Conservation (phyloP, 2,888 invertebrate genomes). For the Rhingia campestris region DNA sequence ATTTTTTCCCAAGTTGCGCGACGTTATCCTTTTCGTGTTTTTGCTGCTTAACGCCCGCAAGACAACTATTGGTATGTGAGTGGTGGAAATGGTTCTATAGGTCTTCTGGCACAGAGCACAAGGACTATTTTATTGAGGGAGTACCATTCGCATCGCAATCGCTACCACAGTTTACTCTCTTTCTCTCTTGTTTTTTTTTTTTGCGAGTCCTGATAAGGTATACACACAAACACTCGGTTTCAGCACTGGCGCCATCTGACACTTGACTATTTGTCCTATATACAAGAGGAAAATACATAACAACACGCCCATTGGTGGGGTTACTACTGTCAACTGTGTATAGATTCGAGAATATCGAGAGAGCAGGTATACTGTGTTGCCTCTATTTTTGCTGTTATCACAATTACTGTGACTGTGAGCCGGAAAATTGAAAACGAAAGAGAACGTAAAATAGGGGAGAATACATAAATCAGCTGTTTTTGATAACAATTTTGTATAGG, state of each 20-base stretch:
- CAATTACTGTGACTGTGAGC: neutral
- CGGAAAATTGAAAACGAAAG: neutral
- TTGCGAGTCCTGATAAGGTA: slow-evolving; percentile 16
- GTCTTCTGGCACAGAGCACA: slow-evolving; percentile 35
- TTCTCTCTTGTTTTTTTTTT: slow-evolving; percentile 16
- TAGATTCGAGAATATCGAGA: neutral
- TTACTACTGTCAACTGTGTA: neutral
- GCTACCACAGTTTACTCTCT: neutral
- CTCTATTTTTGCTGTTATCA: slow-evolving; percentile 43
- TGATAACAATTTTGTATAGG: slow-evolving; percentile 48
- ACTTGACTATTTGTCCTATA: slow-evolving; percentile 17
- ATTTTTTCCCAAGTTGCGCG: slow-evolving; percentile 63
- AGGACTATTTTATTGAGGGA: slow-evolving; percentile 49
- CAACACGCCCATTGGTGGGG: slow-evolving; percentile 60
- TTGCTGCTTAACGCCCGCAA: slow-evolving; percentile 67
- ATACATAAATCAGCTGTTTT: slow-evolving; percentile 57
- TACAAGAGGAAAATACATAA: slow-evolving; percentile 5
- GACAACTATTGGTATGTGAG: slow-evolving; percentile 60
- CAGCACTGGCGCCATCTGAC: slow-evolving; percentile 55
- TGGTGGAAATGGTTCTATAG: slow-evolving; percentile 46
- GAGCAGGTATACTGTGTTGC: neutral
- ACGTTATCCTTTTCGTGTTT: slow-evolving; percentile 68
- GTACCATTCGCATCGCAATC: neutral
- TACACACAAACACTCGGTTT: slow-evolving; percentile 24
- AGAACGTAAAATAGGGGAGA: slow-evolving; percentile 25